A percentile compares a stretch with the other conserved stretches of the same genome.
Conservation (phyloP, 2,113 vertebrate species). For the Xiphias gladius region DNA sequence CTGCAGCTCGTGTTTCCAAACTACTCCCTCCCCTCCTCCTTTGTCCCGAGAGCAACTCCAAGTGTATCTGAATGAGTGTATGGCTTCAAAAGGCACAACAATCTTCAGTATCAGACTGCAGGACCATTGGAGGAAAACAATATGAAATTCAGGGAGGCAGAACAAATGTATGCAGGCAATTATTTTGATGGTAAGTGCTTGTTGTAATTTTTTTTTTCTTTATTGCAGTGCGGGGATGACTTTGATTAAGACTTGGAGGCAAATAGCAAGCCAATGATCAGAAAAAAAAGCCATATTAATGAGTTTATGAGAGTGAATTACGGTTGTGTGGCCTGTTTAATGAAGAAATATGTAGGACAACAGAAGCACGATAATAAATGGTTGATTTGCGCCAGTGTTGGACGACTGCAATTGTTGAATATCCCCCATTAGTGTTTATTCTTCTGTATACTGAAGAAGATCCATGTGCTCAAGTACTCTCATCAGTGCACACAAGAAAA, state of each 20-base stretch:
- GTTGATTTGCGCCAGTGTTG: conserved; percentile 44
- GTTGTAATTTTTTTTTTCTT: conserved; percentile 50
- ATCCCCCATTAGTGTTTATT: conserved; percentile 27
- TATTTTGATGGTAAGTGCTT: conserved; percentile 75
- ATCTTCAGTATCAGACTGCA: conserved; percentile 45
- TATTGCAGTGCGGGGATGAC: conserved; percentile 73
- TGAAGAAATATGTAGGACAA: conserved; percentile 69
- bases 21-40: conserved; percentile 12
- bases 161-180: conserved; percentile 79
- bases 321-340: conserved; percentile 62
- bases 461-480: conserved; percentile 22
- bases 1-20: conserved; percentile 45
- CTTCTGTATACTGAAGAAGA: conserved; percentile 19
- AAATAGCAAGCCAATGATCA: conserved; percentile 75
- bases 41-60: conserved; percentile 43
- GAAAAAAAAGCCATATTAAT: conserved; percentile 68
- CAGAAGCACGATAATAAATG: conserved; percentile 40
- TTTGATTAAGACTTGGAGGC: conserved; percentile 79
- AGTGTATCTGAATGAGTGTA: conserved; percentile 43
- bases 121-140: conserved; percentile 72
- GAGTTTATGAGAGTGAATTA: conserved; percentile 67
- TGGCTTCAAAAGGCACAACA: conserved; percentile 50
- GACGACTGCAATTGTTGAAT: conserved; percentile 33
- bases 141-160: conserved; percentile 75
- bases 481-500: conserved; percentile 22